Base-by-base conservation (phyloP, 2,797 vertebrate genomes). In the Ciconia nigra region DNA sequence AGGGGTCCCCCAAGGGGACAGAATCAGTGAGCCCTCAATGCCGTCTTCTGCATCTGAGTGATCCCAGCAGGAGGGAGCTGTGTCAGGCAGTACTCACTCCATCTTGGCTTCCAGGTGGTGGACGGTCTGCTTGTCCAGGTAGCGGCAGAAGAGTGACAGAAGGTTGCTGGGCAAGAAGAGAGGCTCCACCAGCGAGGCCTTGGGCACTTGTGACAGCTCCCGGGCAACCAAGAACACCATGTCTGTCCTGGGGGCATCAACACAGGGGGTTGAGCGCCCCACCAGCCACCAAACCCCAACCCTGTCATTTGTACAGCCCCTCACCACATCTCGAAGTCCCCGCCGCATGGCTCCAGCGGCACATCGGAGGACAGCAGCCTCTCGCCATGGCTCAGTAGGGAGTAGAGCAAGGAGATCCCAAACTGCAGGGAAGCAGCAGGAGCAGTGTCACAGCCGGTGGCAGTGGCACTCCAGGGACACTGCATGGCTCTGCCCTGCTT, bases 341-440 rank as follows among this genome's bases (percentile, higher is more conserved):
- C 98, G 0, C 98, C 97, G 77, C 97, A 96, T 1, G 98, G 98
- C 90, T 99, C 98, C 74, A 99, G 98, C 1, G 99, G 99, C 18
- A 42, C 83, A 9, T 98, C 98, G 0, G 99, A 99, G 7, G 99
- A 99, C 73, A 99, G 96, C 81, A 99, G 98, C 91, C 98, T 98
- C 92, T 99, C 99, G 1, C 99, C 99, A 0, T 98, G 99, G 94
- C 99, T 99, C 78, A 99, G 98, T 69, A 99, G 97, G 26, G 98
- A 98, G n/a, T 99, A 99, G 35, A 99, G 98, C 87, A 99, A 96
- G 22, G 99, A 99, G 97, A 99, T 98, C 46, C 99, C 99, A 96
- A 99, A 99, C 99, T 99, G 95, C 24, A 85, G 69, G 54, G 42
- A 49, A 84, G 89, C 37, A 96, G 4, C 77, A 37, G 39, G 25